Base-by-base conservation (phyloP, 2,113 vertebrate genomes). In the Clarias macrocephalus region DNA sequence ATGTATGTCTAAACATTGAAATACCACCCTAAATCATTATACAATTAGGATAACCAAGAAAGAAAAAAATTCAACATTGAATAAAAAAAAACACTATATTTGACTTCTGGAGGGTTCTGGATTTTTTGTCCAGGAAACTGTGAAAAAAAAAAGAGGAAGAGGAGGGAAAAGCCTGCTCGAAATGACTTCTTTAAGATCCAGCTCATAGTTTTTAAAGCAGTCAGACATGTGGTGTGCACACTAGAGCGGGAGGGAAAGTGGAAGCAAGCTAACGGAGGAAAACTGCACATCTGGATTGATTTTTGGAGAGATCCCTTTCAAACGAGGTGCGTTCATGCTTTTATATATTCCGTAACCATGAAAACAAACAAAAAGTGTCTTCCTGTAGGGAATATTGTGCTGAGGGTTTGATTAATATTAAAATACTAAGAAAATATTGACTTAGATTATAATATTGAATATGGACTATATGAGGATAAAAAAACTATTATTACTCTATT, bases 1-100 rank as follows among this genome's bases (percentile, higher is more conserved):
- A 56, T 76, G 76, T 25, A 62, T 77, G 42, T 87, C 57, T 82
- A 87, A 89, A 89, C 83, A 89, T 30, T 83, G 37, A 86, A 79
- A 82, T 9, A 85, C 25, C 75, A 28, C 76, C 42, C 13, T 81
- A 57, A 25, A 33, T 21, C 79, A 73, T 59, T 82, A n/a, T 16
- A 80, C 63, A 37, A 70, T 80, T 80, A 72, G 48, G 8, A 79
- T 30, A 2, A 15, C 8, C 5, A 37, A 70, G 8, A 83, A 65
- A 73, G 30, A 33, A 82, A 65, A 70, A 18, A 70, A 52, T 16
- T 33, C 84, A 65, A 57, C 5, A 59, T 9, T 30, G 18, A 81
- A 42, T n/a, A 1, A 59, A 76, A 59, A 21, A 10, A 15, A 6
- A 57, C 18, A 15, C 18, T 87, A 16, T 62, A 80, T 84, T 80